Base-by-base conservation (phyloP, 2,888 invertebrate species). In the Amaurobius ferox region DNA sequence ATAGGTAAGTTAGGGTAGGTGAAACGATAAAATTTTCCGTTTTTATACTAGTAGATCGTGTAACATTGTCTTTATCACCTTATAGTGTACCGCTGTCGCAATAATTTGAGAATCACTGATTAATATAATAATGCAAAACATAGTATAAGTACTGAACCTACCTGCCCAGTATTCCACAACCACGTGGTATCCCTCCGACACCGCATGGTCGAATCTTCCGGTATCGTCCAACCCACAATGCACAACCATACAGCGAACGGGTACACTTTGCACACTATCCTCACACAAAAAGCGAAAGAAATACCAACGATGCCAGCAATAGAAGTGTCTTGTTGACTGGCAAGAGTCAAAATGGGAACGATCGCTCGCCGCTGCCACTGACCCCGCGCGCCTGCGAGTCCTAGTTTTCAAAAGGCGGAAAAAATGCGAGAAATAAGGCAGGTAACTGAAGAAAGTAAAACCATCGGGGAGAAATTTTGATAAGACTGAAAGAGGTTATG, bases 131-230 rank as follows among this genome's bases (percentile, higher is more conserved):
- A n/a, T n/a, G n/a, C n/a, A n/a, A n/a, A n/a, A n/a, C n/a, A n/a
- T n/a, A n/a, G n/a, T n/a, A n/a, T n/a, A n/a, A n/a, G n/a, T n/a
- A n/a, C n/a, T n/a, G n/a, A 2, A 29, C 62, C 11, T 81, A 81
- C 81, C 81, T 81, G 74, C 48, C 81, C 70, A 32, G 74, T 81
- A 81, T 71, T 81, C 81, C 81, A 70, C 61, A 72, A 72, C 55
- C 72, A 48, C 66, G 28, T 72, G 64, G 29, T 23, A 29, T 79
- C 72, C 19, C 28, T 66, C 35, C 64, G 64, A 40, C 72, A 35
- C 32, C 66, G 66, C 79, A 79, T 79, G 30, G 32, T 30, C 23
- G 1, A 23, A 1, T 23, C 13, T 55, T 23, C 55, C 55, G 55
- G 23, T 3, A 23, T 23, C 3, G 55, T 23, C 2, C 23, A 19